Conservation (phyloP, 2,113 vertebrate genomes). For the Odobenus rosmarus region DNA sequence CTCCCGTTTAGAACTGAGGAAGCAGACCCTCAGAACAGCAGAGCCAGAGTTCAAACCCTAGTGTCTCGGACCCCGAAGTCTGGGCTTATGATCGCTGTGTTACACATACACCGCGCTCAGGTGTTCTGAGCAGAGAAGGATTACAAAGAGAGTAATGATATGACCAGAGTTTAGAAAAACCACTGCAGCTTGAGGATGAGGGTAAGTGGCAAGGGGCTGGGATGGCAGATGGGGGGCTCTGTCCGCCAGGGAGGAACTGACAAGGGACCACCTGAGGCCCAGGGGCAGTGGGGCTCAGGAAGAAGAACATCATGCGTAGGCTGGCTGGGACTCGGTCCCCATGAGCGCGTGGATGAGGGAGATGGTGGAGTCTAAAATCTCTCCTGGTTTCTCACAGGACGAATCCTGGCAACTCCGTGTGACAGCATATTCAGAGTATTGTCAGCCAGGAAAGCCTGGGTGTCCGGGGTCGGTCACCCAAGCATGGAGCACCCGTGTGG, state of each 20-base stretch:
- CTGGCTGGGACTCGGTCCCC: background rate
- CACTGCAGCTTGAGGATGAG: background rate
- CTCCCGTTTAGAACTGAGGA: background rate
- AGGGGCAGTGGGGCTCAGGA: background rate
- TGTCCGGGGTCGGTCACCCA: background rate
- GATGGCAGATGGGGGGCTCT: background rate
- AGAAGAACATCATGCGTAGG: background rate
- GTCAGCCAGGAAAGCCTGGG: background rate
- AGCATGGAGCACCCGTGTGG: background rate
- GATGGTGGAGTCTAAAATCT: background rate
- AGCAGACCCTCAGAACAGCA: background rate
- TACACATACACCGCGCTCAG: accelerated
- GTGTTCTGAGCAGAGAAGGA: background rate
- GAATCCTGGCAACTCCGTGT: background rate
- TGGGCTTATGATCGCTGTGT: background rate
- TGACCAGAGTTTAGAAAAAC: background rate
- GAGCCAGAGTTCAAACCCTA: background rate
- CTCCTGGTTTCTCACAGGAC: background rate
- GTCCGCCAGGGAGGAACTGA: background rate
- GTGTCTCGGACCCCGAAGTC: background rate
- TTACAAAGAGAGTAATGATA: background rate
- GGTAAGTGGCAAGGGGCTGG: background rate
- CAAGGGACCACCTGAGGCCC: background rate
- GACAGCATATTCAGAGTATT: background rate
- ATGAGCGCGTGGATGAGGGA: background rate